Base-by-base conservation (phyloP, 2,888 invertebrate species). In the Petrolisthes manimaculis region DNA sequence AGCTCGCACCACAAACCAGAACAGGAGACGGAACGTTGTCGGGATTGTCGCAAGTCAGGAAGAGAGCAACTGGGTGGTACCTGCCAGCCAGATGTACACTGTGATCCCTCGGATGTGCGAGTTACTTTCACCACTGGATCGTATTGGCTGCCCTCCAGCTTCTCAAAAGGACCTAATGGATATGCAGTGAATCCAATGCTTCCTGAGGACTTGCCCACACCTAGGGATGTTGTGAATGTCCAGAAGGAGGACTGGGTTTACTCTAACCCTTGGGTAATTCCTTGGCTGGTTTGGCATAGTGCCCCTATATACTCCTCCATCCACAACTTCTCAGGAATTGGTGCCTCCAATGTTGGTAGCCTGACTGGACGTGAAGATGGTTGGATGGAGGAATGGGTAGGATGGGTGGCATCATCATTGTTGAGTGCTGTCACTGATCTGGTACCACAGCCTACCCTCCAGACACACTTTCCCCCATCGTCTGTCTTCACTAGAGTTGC, bases 41-140 rank as follows among this genome's bases (percentile, higher is more conserved):
- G 56, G 6, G 56, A 56, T 21, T 37, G 77, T 9, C 51, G n/a
- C n/a, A 6, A 12, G 9, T 37, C 14, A 54, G 54, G 14, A 14
- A 69, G 53, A 21, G 71, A 86, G 21, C 71, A 24, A 5, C 12
- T 14, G 9, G 71, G 71, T 71, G 21, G 71, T 71, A n/a, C 71
- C 14, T 71, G 71, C 21, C 71, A 71, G 71, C 54, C 54, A n/a
- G 86, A 74, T 21, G 53, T 78, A 12, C 77, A 83, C 37, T 88
- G 71, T 37, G 75, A 86, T 56, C 89, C 89, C 51, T 5, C 89
- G n/a, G 86, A 86, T 71, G n/a, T 83, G 55, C 89, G 85, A 75
- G n/a, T 89, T 54, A 75, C 71, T 55, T 89, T 89, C 71, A 89
- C 89, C n/a, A 89, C 89, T 4, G 89, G 89, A 83, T 37, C 85